These are phyloP conservation scores for Pomatorhinus ruficollis DNA, from an alignment of 2,113 vertebrate genomes.

Conservation along the genomic window DNA sequence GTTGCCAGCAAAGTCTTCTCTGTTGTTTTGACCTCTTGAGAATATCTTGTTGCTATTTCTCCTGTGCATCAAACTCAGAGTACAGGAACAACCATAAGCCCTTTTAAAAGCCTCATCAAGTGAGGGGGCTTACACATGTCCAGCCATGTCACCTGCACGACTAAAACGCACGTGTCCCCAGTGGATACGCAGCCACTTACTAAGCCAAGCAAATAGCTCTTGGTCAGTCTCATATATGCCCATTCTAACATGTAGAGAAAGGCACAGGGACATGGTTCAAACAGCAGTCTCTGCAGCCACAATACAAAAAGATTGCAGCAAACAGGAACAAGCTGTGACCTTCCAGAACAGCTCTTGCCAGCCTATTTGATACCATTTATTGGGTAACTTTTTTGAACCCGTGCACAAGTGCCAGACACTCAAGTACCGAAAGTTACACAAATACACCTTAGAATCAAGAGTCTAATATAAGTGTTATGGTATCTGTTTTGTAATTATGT, in stretches of 20 bases:
- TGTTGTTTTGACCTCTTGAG: neutral
- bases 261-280: neutral
- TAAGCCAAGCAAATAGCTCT: neutral
- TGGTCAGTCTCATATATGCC: neutral
- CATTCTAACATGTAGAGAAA: neutral
- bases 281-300: neutral
- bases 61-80: neutral
- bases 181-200: fast-evolving
- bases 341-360: neutral
- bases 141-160: neutral
- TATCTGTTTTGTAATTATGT: neutral
- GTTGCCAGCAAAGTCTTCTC: neutral
- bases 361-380: fast-evolving
- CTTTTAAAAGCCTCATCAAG: neutral
- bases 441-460: neutral
- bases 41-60: neutral
- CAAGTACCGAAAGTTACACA: neutral
- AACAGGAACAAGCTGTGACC: neutral
- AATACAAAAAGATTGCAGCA: neutral
- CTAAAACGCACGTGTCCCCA: fast-evolving
- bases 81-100: neutral
- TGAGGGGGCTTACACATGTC: neutral
- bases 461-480: neutral
- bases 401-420: neutral
- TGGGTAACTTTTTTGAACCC: neutral